Evolutionary conservation across 2,888 invertebrate species (phyloP).

Genomic region (Acleris literana): DNA sequence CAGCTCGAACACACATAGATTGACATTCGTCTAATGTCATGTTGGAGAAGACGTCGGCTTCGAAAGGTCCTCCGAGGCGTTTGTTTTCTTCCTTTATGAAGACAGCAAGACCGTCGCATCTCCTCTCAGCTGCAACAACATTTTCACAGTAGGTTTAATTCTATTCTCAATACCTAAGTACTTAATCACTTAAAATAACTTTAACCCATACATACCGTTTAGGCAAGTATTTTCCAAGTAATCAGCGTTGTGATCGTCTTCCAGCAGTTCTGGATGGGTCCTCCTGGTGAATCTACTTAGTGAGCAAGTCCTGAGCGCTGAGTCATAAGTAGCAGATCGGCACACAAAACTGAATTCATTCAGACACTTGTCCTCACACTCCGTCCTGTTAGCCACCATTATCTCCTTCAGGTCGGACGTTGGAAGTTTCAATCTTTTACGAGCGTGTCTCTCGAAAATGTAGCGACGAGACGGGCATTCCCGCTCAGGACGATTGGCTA

Average conservation of each 20-base stretch:
- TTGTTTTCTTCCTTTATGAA: conserved; percentile 96
- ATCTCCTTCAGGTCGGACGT: conserved; percentile 93
- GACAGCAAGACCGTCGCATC: conserved; percentile 93
- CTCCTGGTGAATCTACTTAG: conserved; percentile 92
- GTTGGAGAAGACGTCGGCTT: conserved; percentile 93
- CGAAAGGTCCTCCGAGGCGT: conserved; percentile 93
- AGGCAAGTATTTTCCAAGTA: conserved; percentile 96
- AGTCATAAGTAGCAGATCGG: conserved; percentile 93
- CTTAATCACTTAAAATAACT: too few species aligned
- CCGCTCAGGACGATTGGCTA: conserved; percentile 91
- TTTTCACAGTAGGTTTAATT: background rate
- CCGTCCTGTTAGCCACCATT: conserved; percentile 92
- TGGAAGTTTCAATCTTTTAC: conserved; percentile 92
- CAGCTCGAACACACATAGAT: conserved; percentile 92
- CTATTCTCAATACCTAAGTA: background rate
- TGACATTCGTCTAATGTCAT: conserved; percentile 94
- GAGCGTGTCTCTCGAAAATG: conserved; percentile 93
- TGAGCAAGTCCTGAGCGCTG: conserved; percentile 89
- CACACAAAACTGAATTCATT: conserved; percentile 95
- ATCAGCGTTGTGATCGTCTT: conserved; percentile 94
- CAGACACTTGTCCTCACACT: conserved; percentile 95
- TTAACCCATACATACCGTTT: conserved; percentile 84
- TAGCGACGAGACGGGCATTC: conserved; percentile 95
- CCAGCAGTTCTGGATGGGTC: conserved; percentile 92
- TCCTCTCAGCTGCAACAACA: conserved; percentile 86